Percentiles rank a stretch among this genome's conserved stretches.
Evolutionary conservation across 1,140 invertebrate genomes (phyloP).

Genomic region (Formica selysi): DNA sequence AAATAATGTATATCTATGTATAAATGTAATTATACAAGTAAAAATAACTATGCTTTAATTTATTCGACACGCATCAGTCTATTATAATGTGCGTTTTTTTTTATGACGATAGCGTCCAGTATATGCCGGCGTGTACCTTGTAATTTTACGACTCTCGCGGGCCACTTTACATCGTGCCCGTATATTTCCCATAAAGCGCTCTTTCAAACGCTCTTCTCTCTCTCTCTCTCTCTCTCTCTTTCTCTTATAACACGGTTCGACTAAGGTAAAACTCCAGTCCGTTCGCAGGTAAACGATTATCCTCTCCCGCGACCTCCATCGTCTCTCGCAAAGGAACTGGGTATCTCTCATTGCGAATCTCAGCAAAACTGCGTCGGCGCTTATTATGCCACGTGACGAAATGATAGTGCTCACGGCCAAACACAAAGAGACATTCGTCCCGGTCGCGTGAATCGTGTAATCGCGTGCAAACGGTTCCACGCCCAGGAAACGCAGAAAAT

Average conservation of each 20-base stretch:
- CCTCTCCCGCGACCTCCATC: neutral
- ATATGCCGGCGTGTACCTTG: slow-evolving; percentile 46
- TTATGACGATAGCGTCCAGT: slow-evolving; percentile 60
- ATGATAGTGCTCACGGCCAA: slow-evolving; percentile 47
- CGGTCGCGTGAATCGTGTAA: slow-evolving; percentile 53
- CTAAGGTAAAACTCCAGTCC: slow-evolving; percentile 41
- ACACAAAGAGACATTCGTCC: slow-evolving; percentile 55
- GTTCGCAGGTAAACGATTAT: slow-evolving; percentile 50
- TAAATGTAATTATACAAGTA: slow-evolving; percentile 11
- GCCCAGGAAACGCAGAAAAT: slow-evolving; percentile 41
- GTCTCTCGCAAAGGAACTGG: slow-evolving; percentile 51
- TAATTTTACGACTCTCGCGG: slow-evolving; percentile 72
- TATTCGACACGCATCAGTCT: too few species aligned
- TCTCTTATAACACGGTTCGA: neutral
- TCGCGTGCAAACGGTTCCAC: slow-evolving; percentile 36
- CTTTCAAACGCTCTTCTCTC: slow-evolving; percentile 28
- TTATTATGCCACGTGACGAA: slow-evolving; percentile 53
- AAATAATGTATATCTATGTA: neutral
- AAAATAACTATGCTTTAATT: neutral
- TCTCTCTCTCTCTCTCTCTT: neutral
- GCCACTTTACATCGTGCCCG: slow-evolving; percentile 45
- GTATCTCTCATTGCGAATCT: slow-evolving; percentile 49
- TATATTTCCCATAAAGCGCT: slow-evolving; percentile 55
- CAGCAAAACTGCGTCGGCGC: slow-evolving; percentile 27
- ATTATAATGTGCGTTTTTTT: too few species aligned